A percentile compares a stretch with the other conserved stretches of the same genome.
These are phyloP conservation scores for Lepidurus packardi DNA, from an alignment of 1,140 invertebrate species.

Conservation along the genomic window DNA sequence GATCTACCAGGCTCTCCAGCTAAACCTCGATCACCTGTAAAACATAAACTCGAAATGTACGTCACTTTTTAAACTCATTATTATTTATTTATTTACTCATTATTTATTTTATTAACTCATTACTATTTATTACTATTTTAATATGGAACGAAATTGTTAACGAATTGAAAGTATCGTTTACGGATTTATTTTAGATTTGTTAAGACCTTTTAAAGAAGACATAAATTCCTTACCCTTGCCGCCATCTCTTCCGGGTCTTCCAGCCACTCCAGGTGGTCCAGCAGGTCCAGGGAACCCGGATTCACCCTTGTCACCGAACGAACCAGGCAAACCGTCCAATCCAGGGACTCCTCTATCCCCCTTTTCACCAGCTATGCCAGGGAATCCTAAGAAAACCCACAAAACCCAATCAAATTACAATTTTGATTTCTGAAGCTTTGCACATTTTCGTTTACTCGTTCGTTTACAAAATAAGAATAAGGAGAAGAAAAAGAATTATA, in stretches of 20 bases:
- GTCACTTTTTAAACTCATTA: too few species aligned
- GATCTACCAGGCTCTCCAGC: constrained; percentile 35
- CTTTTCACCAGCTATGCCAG: constrained; percentile 40
- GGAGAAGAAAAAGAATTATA: too few species aligned
- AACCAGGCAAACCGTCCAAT: constrained; percentile 42
- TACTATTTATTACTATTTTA: too few species aligned
- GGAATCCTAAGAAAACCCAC: constrained; percentile 33
- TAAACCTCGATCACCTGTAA: constrained; percentile 30
- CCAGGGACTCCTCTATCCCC: constrained; percentile 39
- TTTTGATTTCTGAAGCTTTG: constrained; percentile 4
- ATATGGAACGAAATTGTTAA: too few species aligned
- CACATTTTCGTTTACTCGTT: constrained; percentile 18
- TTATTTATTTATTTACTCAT: too few species aligned
- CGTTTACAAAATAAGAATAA: background rate
- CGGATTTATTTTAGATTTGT: background rate
- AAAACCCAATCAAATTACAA: constrained; percentile 1
- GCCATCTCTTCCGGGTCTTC: constrained; percentile 29
- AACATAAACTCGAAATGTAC: background rate
- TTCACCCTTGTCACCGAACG: constrained; percentile 59
- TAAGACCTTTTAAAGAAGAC: background rate
- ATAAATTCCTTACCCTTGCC: constrained; percentile 25
- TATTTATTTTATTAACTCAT: too few species aligned
- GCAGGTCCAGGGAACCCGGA: constrained; percentile 56
- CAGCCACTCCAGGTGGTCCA: constrained; percentile 44
- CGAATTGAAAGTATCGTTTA: background rate